Conservation (phyloP, 2,888 invertebrate genomes). For the Platypus cylindrus region DNA sequence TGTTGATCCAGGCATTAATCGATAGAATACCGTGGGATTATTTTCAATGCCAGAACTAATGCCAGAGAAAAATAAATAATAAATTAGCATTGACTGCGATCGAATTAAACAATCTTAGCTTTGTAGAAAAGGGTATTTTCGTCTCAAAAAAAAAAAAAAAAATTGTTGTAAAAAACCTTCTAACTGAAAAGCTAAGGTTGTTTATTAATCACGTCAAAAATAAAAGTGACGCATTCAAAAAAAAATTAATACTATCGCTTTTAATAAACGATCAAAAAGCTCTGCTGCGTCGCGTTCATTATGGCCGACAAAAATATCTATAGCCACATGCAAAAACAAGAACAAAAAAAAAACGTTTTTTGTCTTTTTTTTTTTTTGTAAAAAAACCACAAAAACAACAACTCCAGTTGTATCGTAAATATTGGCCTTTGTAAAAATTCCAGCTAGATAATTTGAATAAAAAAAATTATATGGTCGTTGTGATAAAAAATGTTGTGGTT, state of each 20-base stretch:
- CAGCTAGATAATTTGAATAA: constrained; percentile 2
- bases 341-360: constrained; percentile 12
- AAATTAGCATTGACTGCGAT: not conserved
- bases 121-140: too few relatives aligned
- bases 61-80: not conserved
- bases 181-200: constrained; percentile 3
- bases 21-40: constrained; percentile 92
- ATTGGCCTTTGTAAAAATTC: not conserved
- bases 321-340: constrained; percentile 32
- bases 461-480: constrained; percentile 1
- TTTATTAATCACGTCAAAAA: too few relatives aligned
- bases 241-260: constrained; percentile 13
- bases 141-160: constrained; percentile 3
- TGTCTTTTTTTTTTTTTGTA: constrained; percentile 3
- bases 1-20: constrained; percentile 88
- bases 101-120: not conserved
- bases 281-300: constrained; percentile 20
- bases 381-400: constrained; percentile 7
- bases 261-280: constrained; percentile 26
- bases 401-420: constrained; percentile 1
- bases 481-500: too few relatives aligned
- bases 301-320: constrained; percentile 34
- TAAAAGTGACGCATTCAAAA: constrained; percentile 10
- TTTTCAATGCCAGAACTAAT: constrained; percentile 89
- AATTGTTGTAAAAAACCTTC: not conserved